Base-by-base conservation (phyloP, 2,113 vertebrate genomes). In the Lepus europaeus region DNA sequence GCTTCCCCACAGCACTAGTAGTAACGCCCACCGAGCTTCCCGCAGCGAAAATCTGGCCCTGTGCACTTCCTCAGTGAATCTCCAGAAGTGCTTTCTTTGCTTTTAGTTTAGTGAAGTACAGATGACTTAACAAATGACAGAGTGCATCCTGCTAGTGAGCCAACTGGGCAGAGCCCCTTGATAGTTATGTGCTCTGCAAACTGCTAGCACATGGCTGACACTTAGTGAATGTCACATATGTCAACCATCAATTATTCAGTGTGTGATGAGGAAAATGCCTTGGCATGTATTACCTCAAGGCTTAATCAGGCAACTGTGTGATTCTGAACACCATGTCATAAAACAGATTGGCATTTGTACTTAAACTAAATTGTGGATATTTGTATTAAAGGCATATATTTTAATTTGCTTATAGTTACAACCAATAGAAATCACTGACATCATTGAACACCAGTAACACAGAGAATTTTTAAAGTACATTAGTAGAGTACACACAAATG, bases 171-270 rank as follows among this genome's bases (percentile, higher is more conserved):
- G 51, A 49, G 77, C 79, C 51, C 36, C 76, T 80, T 77, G 88
- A 56, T 73, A 83, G 33, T 73, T 91, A n/a, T 56, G 72, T 85
- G 56, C 77, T 94, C 79, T 66, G 39, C 89, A 86, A 94, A 92
- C 64, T 19, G 90, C 56, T 49, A 95, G 77, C 73, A 90, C 73
- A 77, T 64, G 96, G 89, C 89, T 59, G 74, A 76, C 89, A 79
- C 74, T 88, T 85, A 94, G 36, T 90, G 93, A 96, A 85, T 95
- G 80, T 93, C 96, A 93, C 87, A 79, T 81, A 77, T 94, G 81
- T 96, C 87, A 96, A 74, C 80, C 91, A 83, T 93, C 91, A 95
- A 85, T 95, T 96, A 96, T 95, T 96, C 77, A 93, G 83, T 59
- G 61, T 61, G 63, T 95, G 95, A 97, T 85, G 82, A 95, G 72